These are phyloP conservation scores for Chaetophractus vellerosus DNA, from an alignment of 2,797 vertebrate species.

Conservation along the genomic window DNA sequence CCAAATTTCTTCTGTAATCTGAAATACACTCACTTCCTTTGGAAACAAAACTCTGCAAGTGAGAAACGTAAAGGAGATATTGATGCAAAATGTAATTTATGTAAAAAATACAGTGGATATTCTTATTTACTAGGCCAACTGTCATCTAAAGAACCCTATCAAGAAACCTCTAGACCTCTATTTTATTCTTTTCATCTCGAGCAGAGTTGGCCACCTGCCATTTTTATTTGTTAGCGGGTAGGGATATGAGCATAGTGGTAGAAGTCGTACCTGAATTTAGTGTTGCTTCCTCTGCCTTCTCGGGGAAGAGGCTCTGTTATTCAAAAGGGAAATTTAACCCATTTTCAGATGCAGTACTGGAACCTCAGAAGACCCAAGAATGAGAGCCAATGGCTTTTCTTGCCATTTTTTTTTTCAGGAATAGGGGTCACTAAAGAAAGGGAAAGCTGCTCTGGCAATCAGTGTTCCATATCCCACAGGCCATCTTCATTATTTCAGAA, in stretches of 20 bases:
- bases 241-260: fast-evolving
- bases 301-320: neutral
- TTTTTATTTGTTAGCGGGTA: neutral
- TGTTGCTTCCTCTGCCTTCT: neutral
- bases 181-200: neutral
- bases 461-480: neutral
- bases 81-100: neutral
- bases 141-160: neutral
- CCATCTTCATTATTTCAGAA: neutral
- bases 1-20: neutral
- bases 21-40: neutral
- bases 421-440: neutral
- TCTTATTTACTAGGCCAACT: neutral
- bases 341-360: neutral
- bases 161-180: no score
- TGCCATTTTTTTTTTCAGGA: neutral
- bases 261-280: fast-evolving
- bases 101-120: neutral
- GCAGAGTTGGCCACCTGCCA: neutral
- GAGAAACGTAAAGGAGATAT: neutral
- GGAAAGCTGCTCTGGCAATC: no score
- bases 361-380: neutral
- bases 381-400: neutral
- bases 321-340: neutral
- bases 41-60: neutral